phyloP scores from a whole-genome alignment of 2,797 vertebrate species.

The Bradypodion ventrale region DNA sequence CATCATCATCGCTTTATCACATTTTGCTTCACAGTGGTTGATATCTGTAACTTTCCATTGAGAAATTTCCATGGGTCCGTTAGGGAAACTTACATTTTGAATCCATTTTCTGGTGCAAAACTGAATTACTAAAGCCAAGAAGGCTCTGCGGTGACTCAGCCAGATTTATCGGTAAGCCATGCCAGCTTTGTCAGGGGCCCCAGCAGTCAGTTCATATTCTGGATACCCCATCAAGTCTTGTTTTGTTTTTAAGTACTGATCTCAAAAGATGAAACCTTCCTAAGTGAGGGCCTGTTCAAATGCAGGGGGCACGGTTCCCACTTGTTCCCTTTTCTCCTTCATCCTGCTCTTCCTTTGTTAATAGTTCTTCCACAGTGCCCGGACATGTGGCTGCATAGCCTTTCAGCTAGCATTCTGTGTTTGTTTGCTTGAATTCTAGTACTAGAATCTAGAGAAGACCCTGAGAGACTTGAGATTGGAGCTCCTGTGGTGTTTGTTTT shows the following conservation, averaged over 20 bases:
- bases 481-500: neutral
- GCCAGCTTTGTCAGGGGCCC: neutral
- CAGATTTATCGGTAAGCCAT: neutral
- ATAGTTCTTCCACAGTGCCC: neutral
- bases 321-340: no score
- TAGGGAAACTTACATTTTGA: slow-evolving; percentile 38
- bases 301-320: neutral
- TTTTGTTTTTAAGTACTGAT: neutral
- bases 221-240: neutral
- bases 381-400: neutral
- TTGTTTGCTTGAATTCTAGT: neutral
- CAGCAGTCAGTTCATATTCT: neutral
- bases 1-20: slow-evolving; percentile 52
- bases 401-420: neutral
- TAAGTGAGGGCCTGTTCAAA: neutral
- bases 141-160: neutral
- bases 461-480: neutral
- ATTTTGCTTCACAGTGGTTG: slow-evolving; percentile 52
- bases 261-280: neutral
- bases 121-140: neutral
- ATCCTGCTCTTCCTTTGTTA: neutral
- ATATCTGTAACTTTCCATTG: slow-evolving; percentile 60
- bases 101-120: slow-evolving; percentile 17
- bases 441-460: neutral
- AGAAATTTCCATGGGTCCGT: slow-evolving; percentile 59